Evolutionary conservation across 2,888 invertebrate genomes (phyloP).

Genomic region (Lacanobia wlatinum): DNA sequence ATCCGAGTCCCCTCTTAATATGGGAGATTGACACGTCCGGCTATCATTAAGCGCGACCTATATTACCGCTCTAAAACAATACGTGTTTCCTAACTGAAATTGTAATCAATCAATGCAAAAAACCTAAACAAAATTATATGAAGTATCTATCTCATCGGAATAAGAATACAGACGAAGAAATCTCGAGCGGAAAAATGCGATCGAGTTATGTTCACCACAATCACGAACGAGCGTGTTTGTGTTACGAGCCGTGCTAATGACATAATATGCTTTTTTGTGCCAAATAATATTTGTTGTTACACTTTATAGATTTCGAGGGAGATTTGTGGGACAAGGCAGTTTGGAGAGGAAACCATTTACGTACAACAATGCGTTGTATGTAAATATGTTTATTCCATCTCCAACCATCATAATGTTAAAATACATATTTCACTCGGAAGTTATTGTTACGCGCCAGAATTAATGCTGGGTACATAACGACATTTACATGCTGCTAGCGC

Average conservation of each 20-base stretch:
- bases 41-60: no score
- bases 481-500: no score
- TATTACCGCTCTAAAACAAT: not conserved
- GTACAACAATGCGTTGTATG: no score
- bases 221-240: constrained; percentile 24
- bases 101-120: constrained; percentile 9
- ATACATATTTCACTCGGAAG: no score
- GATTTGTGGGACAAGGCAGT: no score
- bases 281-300: not conserved
- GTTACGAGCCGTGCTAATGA: constrained; percentile 14
- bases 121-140: not conserved
- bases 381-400: no score
- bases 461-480: no score
- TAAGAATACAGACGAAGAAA: constrained; percentile 30
- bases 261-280: constrained; percentile 12
- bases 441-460: no score
- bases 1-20: no score
- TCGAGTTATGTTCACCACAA: constrained; percentile 25
- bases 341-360: no score
- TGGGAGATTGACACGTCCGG: not conserved
- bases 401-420: no score
- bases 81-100: not conserved
- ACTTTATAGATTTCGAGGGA: not conserved
- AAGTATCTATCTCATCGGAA: not conserved
- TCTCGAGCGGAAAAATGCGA: constrained; percentile 19